These are phyloP conservation scores for Thaleichthys pacificus DNA, from an alignment of 2,797 vertebrate genomes.

Conservation along the genomic window DNA sequence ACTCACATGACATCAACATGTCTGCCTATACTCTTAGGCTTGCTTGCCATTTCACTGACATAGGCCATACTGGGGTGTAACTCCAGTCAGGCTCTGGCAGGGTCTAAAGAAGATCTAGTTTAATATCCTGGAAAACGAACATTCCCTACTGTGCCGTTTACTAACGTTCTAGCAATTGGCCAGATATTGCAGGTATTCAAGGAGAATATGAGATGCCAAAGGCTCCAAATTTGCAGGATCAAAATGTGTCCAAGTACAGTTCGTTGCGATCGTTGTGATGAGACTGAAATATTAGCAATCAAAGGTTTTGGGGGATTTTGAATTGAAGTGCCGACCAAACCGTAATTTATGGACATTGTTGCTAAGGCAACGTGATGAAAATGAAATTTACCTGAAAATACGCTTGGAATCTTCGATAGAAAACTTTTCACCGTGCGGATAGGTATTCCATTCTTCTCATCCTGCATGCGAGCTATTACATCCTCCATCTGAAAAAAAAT, in stretches of 20 bases:
- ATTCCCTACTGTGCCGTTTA: background rate
- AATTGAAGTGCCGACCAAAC: background rate
- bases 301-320: too few species aligned
- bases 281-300: background rate
- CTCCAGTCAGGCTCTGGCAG: background rate
- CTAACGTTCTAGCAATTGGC: too few species aligned
- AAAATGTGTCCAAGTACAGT: too few species aligned
- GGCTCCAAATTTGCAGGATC: too few species aligned
- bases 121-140: background rate
- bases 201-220: too few species aligned
- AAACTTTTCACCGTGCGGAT: slow-evolving; percentile 98
- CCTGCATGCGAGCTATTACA: slow-evolving; percentile 95
- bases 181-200: too few species aligned
- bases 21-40: too few species aligned
- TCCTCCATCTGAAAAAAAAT: slow-evolving; percentile 87
- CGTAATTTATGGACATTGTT: slow-evolving; percentile 3
- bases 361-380: background rate
- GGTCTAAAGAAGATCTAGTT: background rate
- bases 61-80: too few species aligned
- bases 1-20: background rate
- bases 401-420: slow-evolving; percentile 97
- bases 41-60: too few species aligned
- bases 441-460: slow-evolving; percentile 95
- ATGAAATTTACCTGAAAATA: slow-evolving; percentile 90
- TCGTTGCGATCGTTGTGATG: too few species aligned